A percentile compares a stretch with the other conserved stretches of the same genome.
Conservation (phyloP, 2,113 vertebrate genomes). For the Coracopsis vasa region DNA sequence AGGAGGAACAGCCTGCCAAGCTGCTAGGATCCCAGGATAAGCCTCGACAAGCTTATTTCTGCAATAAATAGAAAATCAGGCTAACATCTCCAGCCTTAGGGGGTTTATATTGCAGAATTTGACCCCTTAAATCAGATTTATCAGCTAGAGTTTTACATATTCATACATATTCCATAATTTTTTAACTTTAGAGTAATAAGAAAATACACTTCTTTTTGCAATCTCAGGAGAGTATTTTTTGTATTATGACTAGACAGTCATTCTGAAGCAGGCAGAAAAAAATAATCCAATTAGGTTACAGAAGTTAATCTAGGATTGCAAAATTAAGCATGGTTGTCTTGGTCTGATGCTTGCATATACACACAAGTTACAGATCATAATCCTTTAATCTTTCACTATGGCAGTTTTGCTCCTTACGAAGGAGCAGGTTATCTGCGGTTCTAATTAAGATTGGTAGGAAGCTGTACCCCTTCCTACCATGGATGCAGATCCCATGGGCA, state of each 20-base stretch:
- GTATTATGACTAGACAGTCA: background rate
- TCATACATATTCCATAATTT: background rate
- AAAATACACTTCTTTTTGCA: background rate
- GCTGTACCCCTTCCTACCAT: background rate
- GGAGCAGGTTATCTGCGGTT: background rate
- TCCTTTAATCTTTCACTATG: conserved; percentile 13
- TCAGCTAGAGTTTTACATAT: background rate
- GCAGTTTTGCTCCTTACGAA: background rate
- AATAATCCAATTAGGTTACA: background rate
- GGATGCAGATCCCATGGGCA: background rate
- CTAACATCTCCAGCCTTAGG: background rate
- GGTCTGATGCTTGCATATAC: background rate
- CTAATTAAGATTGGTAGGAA: background rate
- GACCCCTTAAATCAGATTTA: background rate
- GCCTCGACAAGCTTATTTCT: background rate
- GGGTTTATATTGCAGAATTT: background rate
- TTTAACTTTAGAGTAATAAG: background rate
- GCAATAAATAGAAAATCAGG: background rate
- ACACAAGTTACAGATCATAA: background rate
- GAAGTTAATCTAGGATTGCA: background rate
- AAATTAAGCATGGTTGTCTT: background rate
- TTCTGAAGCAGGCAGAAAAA: background rate
- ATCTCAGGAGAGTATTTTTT: background rate
- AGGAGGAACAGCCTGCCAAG: background rate
- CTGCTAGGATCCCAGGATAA: background rate